Evolutionary conservation across 2,113 vertebrate genomes (phyloP), one percentile per base, ranked within the genome.

Genomic region (Neodontobutis hainanensis): DNA sequence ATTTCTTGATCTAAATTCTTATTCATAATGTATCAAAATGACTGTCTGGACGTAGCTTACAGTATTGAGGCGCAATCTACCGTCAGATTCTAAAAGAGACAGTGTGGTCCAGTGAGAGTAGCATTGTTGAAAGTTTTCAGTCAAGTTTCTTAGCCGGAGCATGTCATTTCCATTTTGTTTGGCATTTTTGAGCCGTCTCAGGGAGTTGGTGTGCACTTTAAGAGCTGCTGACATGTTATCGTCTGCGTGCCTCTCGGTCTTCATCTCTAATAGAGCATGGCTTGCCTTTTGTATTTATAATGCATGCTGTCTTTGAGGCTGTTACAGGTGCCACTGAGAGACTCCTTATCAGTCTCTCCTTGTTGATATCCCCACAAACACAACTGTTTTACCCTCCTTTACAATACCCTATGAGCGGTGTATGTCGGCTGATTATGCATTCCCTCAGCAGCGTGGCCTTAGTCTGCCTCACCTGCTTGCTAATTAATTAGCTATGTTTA

Each of bases 401-500:
- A 64, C 70, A 61, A 59, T 74, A 75, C 65, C 70, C 66, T 60
- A 65, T 12, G 62, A 69, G 49, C 5, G 36, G 43, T 77, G 45
- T 72, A 56, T 50, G 78, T 75, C 62, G 52, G 66, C 74, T 84
- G 80, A 89, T 87, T 80, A 82, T 64, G 50, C 64, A 84, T 79
- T 88, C 75, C 65, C 58, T 76, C 69, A 70, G 77, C 68, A 58
- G 73, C 58, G 57, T 47, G 77, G 81, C 68, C 61, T 68, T 68
- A 79, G 61, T 63, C 77, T 63, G 45, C 61, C 66, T 84, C 81
- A 78, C 79, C 80, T 82, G 61, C 65, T 75, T 73, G 82, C 80
- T 92, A 91, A 91, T 92, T 92, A 92, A 88, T 91, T 82, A 82
- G 80, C 78, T 69, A 65, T 90, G 89, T 92, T 92, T 91, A 87